phyloP scores from a whole-genome alignment of 2,113 vertebrate species.

The Hirundichthys speculiger region DNA sequence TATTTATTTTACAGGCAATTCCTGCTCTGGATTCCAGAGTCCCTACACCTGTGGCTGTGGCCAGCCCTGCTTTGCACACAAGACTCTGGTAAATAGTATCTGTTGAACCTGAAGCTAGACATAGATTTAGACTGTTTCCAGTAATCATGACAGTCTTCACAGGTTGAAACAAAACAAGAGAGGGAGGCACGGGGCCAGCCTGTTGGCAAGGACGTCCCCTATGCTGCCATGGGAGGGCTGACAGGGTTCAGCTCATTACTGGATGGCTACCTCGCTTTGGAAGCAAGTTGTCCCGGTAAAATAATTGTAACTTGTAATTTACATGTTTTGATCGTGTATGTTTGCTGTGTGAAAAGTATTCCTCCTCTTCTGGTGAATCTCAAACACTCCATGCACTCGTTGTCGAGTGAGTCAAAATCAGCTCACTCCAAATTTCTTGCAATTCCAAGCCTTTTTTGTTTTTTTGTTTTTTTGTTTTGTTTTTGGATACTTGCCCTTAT shows the following conservation, averaged over 20 bases:
- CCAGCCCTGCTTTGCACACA: constrained; percentile 84
- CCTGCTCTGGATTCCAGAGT: constrained; percentile 88
- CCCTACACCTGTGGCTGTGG: constrained; percentile 88
- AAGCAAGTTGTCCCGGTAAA: constrained; percentile 81
- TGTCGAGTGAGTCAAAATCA: background rate
- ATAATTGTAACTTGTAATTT: background rate
- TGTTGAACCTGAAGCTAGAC: constrained; percentile 2
- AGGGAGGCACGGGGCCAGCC: constrained; percentile 84
- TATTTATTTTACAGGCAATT: constrained; percentile 79
- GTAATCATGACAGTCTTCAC: too few species aligned
- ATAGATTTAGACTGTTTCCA: too few species aligned
- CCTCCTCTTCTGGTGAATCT: too few species aligned
- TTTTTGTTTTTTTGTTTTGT: background rate
- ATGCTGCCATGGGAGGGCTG: constrained; percentile 90
- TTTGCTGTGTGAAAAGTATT: too few species aligned
- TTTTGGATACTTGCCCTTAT: constrained; percentile 1
- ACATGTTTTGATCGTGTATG: background rate
- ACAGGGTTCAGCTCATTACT: constrained; percentile 90
- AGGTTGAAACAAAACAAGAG: constrained; percentile 88
- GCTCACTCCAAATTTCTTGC: too few species aligned
- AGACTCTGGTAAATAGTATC: constrained; percentile 75
- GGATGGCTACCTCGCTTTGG: constrained; percentile 87
- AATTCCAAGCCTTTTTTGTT: too few species aligned
- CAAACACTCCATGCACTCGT: too few species aligned
- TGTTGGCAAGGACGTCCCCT: constrained; percentile 85